Evolutionary conservation across 2,113 vertebrate species (phyloP).

Genomic region (Ceyx melanurus): DNA sequence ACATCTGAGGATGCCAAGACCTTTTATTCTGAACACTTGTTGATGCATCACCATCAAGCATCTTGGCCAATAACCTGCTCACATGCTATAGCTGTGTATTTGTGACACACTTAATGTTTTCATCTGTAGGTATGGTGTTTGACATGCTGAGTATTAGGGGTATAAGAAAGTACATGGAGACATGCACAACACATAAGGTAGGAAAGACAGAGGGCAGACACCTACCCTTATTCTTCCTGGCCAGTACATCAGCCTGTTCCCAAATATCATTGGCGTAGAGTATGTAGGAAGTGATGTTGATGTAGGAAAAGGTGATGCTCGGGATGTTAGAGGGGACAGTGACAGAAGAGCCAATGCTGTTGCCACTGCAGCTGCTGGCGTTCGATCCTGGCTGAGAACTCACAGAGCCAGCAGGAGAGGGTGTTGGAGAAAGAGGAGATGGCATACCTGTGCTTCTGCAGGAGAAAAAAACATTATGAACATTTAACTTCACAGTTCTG

Average conservation of each 20-base stretch:
- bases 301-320: slow-evolving; percentile 84
- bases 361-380: slow-evolving; percentile 54
- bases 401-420: slow-evolving; percentile 79
- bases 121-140: background rate
- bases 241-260: slow-evolving; percentile 88
- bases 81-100: background rate
- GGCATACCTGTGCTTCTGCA: slow-evolving; percentile 80
- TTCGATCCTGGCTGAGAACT: slow-evolving; percentile 73
- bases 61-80: background rate
- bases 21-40: background rate
- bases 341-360: slow-evolving; percentile 54
- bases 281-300: slow-evolving; percentile 89
- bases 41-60: background rate
- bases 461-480: background rate
- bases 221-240: slow-evolving; percentile 84
- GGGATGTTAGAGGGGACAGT: slow-evolving; percentile 81
- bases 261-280: slow-evolving; percentile 87
- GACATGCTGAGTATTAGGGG: background rate
- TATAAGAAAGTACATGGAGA: background rate
- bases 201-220: background rate
- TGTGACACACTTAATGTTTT: background rate
- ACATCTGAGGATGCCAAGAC: background rate
- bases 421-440: slow-evolving; percentile 79
- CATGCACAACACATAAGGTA: background rate
- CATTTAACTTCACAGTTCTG: background rate